Evolutionary conservation across 2,888 invertebrate species (phyloP).

Genomic region (Drosophila lacicola): DNA sequence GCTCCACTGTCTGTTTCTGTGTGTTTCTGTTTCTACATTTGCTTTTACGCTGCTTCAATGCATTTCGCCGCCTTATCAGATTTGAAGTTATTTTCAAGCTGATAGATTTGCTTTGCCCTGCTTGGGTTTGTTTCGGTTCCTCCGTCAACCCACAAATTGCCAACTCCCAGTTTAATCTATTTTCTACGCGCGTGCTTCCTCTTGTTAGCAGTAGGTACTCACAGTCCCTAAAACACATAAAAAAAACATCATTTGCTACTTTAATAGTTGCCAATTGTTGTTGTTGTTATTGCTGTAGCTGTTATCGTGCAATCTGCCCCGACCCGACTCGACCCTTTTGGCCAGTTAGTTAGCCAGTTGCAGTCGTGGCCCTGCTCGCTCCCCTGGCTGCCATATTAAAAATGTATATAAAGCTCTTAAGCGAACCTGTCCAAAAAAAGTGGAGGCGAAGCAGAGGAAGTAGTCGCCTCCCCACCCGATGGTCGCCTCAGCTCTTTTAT

Average conservation of each 20-base stretch:
- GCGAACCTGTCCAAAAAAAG: constrained; percentile 63
- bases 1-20: constrained; percentile 29
- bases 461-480: constrained; percentile 18
- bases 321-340: constrained; percentile 62
- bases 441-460: not conserved
- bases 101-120: constrained; percentile 62
- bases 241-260: constrained; percentile 76
- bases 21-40: constrained; percentile 60
- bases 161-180: constrained; percentile 66
- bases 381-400: constrained; percentile 65
- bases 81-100: constrained; percentile 70
- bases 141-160: constrained; percentile 15
- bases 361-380: constrained; percentile 19
- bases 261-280: constrained; percentile 68
- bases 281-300: constrained; percentile 40
- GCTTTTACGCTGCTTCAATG: constrained; percentile 66
- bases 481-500: constrained; percentile 66
- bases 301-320: constrained; percentile 60
- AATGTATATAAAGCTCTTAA: constrained; percentile 80
- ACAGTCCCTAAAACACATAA: constrained; percentile 29
- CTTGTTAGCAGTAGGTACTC: constrained; percentile 37
- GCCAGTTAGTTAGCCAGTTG: constrained; percentile 65
- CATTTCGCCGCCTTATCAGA: constrained; percentile 73
- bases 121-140: constrained; percentile 7
- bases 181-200: constrained; percentile 69